Evolutionary conservation across 2,888 invertebrate species (phyloP).

Genomic region (Eupithecia centaureata): DNA sequence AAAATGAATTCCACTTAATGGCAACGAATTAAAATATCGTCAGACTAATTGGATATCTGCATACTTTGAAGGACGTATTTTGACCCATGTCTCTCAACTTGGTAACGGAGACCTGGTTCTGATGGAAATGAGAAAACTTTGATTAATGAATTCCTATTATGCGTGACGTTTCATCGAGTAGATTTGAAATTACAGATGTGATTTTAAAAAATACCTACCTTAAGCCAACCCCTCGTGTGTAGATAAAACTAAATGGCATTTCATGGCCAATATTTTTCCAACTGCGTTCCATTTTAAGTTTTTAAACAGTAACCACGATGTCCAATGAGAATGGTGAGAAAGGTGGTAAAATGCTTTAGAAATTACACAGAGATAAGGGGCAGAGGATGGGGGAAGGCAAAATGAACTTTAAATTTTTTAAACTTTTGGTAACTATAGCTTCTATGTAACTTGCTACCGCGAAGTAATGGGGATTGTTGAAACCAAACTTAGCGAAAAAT

Average conservation of each 20-base stretch:
- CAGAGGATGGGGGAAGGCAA: too few species aligned
- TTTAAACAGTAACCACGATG: too few species aligned
- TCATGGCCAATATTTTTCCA: too few species aligned
- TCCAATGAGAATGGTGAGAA: too few species aligned
- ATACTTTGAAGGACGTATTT: constrained; percentile 27
- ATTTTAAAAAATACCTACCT: neutral
- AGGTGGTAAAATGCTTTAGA: too few species aligned
- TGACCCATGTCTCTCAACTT: constrained; percentile 49
- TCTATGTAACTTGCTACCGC: neutral
- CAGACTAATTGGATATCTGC: constrained; percentile 15
- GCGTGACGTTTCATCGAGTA: constrained; percentile 15
- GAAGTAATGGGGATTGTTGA: neutral
- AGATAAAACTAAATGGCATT: too few species aligned
- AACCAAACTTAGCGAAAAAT: neutral
- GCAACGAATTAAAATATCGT: constrained; percentile 9
- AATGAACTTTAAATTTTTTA: too few species aligned
- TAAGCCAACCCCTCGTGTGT: too few species aligned
- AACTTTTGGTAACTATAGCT: neutral
- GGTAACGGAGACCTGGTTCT: constrained; percentile 54
- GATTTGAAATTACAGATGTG: constrained; percentile 10
- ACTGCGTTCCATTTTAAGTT: too few species aligned
- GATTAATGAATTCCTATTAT: constrained; percentile 71
- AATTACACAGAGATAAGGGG: too few species aligned
- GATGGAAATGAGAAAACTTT: constrained; percentile 78
- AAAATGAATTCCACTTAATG: constrained; percentile 1